These are phyloP conservation scores for Heliconius aoede DNA, from an alignment of 2,888 invertebrate genomes.

Conservation along the genomic window DNA sequence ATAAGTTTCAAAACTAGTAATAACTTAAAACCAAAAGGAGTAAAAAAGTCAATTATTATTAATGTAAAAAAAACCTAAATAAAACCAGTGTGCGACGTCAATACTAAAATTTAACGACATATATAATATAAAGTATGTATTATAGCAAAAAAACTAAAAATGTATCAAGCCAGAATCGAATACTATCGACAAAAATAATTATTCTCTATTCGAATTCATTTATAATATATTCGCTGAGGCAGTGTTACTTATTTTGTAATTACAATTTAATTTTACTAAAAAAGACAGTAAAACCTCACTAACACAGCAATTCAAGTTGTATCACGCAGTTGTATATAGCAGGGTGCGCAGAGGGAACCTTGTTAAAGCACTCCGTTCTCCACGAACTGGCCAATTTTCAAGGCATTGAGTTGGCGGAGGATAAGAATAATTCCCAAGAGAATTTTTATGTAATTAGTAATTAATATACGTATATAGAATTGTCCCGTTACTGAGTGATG, in stretches of 20 bases:
- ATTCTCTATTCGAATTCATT: background rate
- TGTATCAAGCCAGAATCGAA: background rate
- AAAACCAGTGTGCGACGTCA: conserved; percentile 18
- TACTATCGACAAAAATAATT: background rate
- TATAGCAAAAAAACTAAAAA: background rate
- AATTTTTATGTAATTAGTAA: no score
- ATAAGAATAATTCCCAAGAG: no score
- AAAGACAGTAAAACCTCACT: background rate
- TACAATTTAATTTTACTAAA: background rate
- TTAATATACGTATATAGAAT: no score
- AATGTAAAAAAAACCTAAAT: background rate
- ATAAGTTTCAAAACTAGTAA: no score
- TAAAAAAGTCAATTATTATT: background rate
- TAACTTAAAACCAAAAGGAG: no score
- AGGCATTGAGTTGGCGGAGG: background rate
- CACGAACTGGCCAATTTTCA: background rate
- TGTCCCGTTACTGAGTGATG: no score
- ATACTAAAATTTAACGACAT: background rate
- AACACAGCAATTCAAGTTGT: background rate
- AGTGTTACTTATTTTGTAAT: background rate
- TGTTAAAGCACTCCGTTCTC: background rate
- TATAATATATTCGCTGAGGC: conserved; percentile 1
- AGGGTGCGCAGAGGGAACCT: no score
- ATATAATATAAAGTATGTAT: background rate
- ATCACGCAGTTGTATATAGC: no score